Percentiles rank a stretch among this genome's conserved stretches.
Conservation (phyloP, 2,113 vertebrate genomes). For the Hippopotamus amphibius region DNA sequence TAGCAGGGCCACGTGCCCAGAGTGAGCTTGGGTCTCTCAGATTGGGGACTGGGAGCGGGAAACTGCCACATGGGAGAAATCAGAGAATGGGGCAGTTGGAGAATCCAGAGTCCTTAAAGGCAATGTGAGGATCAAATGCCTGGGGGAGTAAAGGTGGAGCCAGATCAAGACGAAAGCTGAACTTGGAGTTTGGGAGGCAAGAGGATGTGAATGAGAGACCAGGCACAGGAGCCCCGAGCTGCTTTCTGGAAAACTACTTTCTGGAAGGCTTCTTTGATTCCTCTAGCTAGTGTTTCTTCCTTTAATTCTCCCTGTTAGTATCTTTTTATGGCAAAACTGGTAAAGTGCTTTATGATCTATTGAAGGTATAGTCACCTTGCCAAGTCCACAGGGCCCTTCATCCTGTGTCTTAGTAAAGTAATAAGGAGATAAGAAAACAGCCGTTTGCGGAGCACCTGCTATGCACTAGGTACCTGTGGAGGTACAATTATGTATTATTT, state of each 20-base stretch:
- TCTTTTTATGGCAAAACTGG: background rate
- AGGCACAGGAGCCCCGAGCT: background rate
- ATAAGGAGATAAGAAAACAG: background rate
- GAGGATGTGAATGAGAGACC: background rate
- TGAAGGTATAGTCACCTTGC: background rate
- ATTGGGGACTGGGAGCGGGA: background rate
- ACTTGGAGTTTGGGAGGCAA: background rate
- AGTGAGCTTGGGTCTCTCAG: background rate
- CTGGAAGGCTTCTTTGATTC: background rate
- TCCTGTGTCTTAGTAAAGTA: background rate
- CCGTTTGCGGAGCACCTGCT: background rate
- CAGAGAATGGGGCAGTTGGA: background rate
- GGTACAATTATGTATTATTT: background rate
- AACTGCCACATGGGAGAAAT: background rate
- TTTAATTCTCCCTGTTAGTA: background rate
- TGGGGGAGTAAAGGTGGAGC: background rate
- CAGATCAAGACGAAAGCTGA: background rate
- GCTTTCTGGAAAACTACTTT: background rate
- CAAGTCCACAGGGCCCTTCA: background rate
- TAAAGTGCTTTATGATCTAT: background rate
- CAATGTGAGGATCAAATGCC: background rate
- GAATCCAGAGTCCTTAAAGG: background rate
- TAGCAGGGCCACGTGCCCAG: background rate
- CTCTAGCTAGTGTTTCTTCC: background rate
- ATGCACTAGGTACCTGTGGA: background rate